Percentiles rank a stretch among this genome's conserved stretches.
Conservation (phyloP, 2,888 invertebrate species). For the Parnassius mnemosyne region DNA sequence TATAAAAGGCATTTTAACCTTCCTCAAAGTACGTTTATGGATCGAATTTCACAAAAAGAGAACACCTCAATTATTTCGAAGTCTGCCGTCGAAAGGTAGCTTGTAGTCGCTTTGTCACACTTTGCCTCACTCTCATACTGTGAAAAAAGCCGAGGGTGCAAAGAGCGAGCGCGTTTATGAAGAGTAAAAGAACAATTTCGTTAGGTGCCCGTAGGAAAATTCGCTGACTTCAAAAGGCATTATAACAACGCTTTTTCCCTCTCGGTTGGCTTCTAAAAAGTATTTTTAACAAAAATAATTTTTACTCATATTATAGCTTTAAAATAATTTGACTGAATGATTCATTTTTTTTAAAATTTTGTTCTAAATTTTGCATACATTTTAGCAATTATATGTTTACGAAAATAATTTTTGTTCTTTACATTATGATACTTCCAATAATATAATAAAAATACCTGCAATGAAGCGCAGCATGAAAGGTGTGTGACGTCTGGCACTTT, state of each 20-base stretch:
- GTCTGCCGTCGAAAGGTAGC: constrained; percentile 48
- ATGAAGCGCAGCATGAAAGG: no score
- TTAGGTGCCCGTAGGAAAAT: constrained; percentile 72
- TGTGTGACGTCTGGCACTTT: no score
- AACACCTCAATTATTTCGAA: constrained; percentile 42
- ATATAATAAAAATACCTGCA: no score
- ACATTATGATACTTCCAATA: no score
- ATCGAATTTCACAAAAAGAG: constrained; percentile 33
- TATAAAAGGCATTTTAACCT: constrained; percentile 3
- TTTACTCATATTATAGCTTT: constrained; percentile 22
- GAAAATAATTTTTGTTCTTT: no score
- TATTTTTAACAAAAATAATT: constrained; percentile 50
- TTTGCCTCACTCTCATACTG: constrained; percentile 55
- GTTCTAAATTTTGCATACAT: no score
- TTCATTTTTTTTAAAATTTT: constrained; percentile 7
- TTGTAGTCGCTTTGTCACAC: constrained; percentile 59
- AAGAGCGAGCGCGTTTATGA: constrained; percentile 68
- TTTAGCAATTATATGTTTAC: no score
- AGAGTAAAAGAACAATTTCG: constrained; percentile 75
- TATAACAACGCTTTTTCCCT: constrained; percentile 66
- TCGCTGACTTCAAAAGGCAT: constrained; percentile 73
- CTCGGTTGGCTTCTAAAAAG: constrained; percentile 65
- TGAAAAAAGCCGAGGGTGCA: constrained; percentile 53
- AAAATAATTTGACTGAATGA: constrained; percentile 5
- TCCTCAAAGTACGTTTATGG: constrained; percentile 15